Evolutionary conservation across 2,113 vertebrate genomes (phyloP).

Genomic region (Paramisgurnus dabryanus): DNA sequence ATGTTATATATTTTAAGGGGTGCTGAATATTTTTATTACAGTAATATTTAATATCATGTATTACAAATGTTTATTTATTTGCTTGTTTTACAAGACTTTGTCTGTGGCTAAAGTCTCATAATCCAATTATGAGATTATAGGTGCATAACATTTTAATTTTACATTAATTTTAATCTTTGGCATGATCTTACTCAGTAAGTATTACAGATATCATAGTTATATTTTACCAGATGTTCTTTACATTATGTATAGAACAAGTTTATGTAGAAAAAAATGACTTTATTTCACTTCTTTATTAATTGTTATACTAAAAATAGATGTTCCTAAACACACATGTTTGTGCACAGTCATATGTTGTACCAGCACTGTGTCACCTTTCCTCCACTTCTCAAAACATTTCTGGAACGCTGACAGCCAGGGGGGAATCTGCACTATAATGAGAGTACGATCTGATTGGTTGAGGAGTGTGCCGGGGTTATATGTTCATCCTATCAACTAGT

Average conservation of each 20-base stretch:
- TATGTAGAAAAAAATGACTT: too few species aligned
- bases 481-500: background rate
- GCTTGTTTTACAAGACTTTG: background rate
- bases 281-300: background rate
- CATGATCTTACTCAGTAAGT: too few species aligned
- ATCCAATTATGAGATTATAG: too few species aligned
- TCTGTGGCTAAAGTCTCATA: too few species aligned
- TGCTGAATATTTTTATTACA: background rate
- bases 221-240: too few species aligned
- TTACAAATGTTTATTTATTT: background rate
- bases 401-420: background rate
- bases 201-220: too few species aligned
- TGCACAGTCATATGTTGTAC: conserved; percentile 1
- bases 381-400: background rate
- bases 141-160: too few species aligned
- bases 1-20: background rate
- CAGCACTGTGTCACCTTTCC: background rate
- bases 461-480: background rate
- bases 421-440: background rate
- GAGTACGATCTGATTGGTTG: background rate
- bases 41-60: background rate
- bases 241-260: too few species aligned
- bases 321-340: background rate
- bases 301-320: background rate
- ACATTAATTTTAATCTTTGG: too few species aligned